Evolutionary conservation across 2,797 vertebrate species (phyloP).

Genomic region (Masticophis lateralis): DNA sequence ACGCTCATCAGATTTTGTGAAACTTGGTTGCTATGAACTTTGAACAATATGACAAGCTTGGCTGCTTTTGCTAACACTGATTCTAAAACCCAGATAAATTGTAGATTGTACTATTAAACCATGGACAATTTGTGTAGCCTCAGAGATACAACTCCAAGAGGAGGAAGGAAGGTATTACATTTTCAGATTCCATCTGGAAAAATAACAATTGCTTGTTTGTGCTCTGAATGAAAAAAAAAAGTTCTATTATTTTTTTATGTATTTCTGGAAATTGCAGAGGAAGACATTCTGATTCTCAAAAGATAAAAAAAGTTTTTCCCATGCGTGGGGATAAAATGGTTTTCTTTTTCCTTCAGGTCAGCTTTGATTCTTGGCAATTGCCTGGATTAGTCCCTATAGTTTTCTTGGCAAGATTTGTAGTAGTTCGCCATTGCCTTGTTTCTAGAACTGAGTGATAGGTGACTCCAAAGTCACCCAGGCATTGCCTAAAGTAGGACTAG

Average conservation of each 20-base stretch:
- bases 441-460: neutral
- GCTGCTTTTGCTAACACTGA: neutral
- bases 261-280: neutral
- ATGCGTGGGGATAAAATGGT: neutral
- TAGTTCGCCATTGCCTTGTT: neutral
- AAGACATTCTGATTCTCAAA: neutral
- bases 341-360: neutral
- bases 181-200: neutral
- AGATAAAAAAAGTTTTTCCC: neutral
- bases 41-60: conserved; percentile 37
- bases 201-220: neutral
- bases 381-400: neutral
- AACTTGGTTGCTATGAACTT: conserved; percentile 45
- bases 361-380: neutral
- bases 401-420: neutral
- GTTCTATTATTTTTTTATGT: neutral
- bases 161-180: neutral
- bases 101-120: neutral
- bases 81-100: neutral
- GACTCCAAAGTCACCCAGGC: neutral
- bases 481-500: neutral
- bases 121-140: neutral
- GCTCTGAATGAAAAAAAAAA: neutral
- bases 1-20: conserved; percentile 57
- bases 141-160: neutral